Conservation (phyloP, 1,140 invertebrate genomes). For the Neotoxoptera formosana region DNA sequence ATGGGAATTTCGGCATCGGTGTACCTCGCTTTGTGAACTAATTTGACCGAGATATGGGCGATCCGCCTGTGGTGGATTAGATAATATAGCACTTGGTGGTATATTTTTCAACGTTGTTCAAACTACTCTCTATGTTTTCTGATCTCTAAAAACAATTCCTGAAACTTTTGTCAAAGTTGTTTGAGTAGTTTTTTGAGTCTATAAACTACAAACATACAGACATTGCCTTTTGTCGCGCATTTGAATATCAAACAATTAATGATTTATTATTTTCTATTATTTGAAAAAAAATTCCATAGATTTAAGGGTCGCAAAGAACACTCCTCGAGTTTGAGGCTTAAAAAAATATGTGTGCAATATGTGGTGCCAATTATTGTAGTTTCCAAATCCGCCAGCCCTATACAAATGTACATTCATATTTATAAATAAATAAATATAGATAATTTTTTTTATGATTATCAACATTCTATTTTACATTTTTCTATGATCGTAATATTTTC, state of each 20-base stretch:
- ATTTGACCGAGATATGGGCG: not conserved
- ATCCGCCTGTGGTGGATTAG: not conserved
- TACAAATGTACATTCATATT: no score
- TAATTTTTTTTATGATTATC: no score
- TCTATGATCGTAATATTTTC: not conserved
- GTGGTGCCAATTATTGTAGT: no score
- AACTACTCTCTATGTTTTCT: not conserved
- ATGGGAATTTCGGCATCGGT: not conserved
- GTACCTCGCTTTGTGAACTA: not conserved
- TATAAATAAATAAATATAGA: no score
- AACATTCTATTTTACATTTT: not conserved
- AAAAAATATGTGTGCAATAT: not conserved
- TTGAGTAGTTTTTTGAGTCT: not conserved
- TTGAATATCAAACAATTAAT: not conserved
- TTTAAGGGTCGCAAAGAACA: not conserved
- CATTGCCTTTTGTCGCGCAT: not conserved
- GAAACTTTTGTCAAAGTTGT: not conserved
- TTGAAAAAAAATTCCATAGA: not conserved
- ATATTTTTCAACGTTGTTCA: not conserved
- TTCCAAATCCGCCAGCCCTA: no score
- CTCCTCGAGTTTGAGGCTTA: not conserved
- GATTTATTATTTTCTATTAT: not conserved
- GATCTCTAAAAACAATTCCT: not conserved
- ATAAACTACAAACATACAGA: not conserved
- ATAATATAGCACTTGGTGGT: not conserved